Evolutionary conservation across 2,888 invertebrate genomes (phyloP), one percentile per base, ranked within the genome.

Genomic region (Philhelius pedissequus): DNA sequence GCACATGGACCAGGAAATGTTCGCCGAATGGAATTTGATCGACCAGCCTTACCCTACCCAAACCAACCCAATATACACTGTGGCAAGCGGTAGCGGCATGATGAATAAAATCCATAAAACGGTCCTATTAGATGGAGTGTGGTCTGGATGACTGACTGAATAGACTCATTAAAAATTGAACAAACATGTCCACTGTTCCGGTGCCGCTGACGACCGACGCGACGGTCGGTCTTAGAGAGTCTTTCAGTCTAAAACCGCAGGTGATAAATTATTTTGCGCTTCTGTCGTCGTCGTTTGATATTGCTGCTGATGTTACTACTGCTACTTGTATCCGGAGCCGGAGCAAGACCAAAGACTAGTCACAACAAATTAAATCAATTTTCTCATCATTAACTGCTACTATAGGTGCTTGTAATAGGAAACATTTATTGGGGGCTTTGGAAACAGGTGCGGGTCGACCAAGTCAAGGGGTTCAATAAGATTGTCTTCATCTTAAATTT

Each of bases 191-290:
- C 62, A 56, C 48, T 69, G 77, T 73, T 77, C 73, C 60, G 68
- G 73, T 73, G 45, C n/a, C n/a, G n/a, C n/a, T n/a, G n/a, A n/a
- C n/a, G 50, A 35, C 20, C 32, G 48, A 40, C 40, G n/a, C 18
- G 45, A 50, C 52, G 60, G 69, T 22, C 13, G 30, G 62, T 18
- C 32, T 66, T 58, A 52, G 35, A 22, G 35, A 58, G 40, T 45
- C 68, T 43, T 35, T 52, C 54, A 64, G 22, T 48, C 60, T 35
- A 40, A 64, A 52, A 69, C 77, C 43, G 45, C 69, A 78, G 74
- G 82, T 83, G 82, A 83, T 83, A 83, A 83, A 83, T 78, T 74
- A 83, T 83, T 62, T 83, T 83, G 77, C 74, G 73, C 77, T 77
- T 62, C 77, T 70, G 66, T 64, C 64, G 48, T 48, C 22, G 45